Percentiles rank a stretch among this genome's conserved stretches.
Conservation (phyloP, 1,140 invertebrate species). For the Drosophila leontia region DNA sequence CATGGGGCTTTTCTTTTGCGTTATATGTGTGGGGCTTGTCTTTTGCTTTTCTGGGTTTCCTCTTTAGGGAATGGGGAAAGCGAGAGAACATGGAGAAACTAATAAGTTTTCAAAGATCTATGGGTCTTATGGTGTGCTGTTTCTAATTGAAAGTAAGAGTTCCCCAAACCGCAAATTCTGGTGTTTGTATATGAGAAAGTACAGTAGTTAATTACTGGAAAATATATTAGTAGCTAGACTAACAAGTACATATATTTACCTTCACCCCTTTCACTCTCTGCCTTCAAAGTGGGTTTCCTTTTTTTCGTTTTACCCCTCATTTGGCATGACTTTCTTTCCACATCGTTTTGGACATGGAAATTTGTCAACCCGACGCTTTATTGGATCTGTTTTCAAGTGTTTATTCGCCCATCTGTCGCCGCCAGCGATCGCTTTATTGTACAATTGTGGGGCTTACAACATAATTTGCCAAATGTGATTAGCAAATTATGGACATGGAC, state of each 20-base stretch:
- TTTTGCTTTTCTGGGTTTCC: slow-evolving; percentile 23
- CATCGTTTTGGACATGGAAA: slow-evolving; percentile 61
- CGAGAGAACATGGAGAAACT: not conserved
- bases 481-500: slow-evolving; percentile 76
- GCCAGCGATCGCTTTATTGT: slow-evolving; percentile 62
- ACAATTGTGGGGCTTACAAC: slow-evolving; percentile 77
- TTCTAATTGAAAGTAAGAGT: slow-evolving; percentile 5
- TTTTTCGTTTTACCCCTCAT: slow-evolving; percentile 12
- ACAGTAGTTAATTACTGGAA: not conserved
- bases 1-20: slow-evolving; percentile 64
- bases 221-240: not conserved
- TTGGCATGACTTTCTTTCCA: slow-evolving; percentile 64
- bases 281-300: slow-evolving; percentile 21
- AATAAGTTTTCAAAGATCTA: not conserved
- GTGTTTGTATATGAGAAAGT: slow-evolving; percentile 1
- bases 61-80: slow-evolving; percentile 7
- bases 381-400: slow-evolving; percentile 18
- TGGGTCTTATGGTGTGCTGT: not conserved
- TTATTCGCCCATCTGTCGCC: slow-evolving; percentile 24
- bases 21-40: slow-evolving; percentile 24
- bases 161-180: not conserved
- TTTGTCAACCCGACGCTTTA: slow-evolving; percentile 65
- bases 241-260: not conserved
- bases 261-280: slow-evolving; percentile 10
- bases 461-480: slow-evolving; percentile 83